phyloP scores from a whole-genome alignment of 2,797 vertebrate genomes.

The Antennarius maculatus region DNA sequence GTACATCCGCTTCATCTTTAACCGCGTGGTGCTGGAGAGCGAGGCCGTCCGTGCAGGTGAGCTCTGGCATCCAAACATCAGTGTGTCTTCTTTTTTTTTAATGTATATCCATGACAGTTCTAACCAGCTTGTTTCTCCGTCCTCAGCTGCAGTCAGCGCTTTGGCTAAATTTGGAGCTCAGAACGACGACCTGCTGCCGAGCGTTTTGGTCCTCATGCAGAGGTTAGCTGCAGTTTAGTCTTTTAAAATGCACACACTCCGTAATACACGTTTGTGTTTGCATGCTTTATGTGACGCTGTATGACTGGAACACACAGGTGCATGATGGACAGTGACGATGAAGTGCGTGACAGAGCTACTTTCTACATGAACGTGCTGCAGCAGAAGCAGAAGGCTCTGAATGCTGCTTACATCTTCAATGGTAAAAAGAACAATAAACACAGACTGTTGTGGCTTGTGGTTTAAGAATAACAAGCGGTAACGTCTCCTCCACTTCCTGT shows the following conservation, averaged over 20 bases:
- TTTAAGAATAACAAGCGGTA: not conserved
- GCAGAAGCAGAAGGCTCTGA: conserved; percentile 94
- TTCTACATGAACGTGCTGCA: conserved; percentile 97
- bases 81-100: too few species aligned
- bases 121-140: not conserved
- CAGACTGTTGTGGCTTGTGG: not conserved
- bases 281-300: not conserved
- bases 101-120: not conserved
- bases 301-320: conserved; percentile 79
- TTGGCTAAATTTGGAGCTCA: conserved; percentile 97
- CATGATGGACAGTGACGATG: conserved; percentile 98
- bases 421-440: conserved; percentile 72
- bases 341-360: conserved; percentile 95
- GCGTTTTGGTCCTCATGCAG: conserved; percentile 95
- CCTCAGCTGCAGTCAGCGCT: conserved; percentile 92
- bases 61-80: not conserved
- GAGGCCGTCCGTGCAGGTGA: conserved; percentile 95
- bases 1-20: conserved; percentile 99
- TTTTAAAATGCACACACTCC: not conserved
- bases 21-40: conserved; percentile 96
- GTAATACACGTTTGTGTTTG: not conserved
- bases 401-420: conserved; percentile 95
- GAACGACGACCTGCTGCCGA: conserved; percentile 94
- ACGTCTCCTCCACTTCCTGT: conserved; percentile 1
- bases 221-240: conserved; percentile 76